Percentiles rank a stretch among this genome's conserved stretches.
Evolutionary conservation across 2,888 invertebrate species (phyloP).

Genomic region (Cheilosia impressa): DNA sequence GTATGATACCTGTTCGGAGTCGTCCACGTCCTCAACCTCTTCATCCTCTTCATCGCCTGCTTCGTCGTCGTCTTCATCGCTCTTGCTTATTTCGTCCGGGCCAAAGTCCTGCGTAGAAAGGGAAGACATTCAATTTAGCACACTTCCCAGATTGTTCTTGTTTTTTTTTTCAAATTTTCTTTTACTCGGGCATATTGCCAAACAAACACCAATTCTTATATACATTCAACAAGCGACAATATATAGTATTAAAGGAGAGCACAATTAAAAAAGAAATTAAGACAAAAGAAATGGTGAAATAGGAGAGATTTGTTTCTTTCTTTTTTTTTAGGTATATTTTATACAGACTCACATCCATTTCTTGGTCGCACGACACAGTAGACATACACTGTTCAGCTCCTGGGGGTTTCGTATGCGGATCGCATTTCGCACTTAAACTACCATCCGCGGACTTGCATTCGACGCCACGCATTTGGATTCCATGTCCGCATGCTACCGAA

Average conservation of each 20-base stretch:
- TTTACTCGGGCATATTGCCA: conserved; percentile 44
- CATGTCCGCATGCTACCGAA: conserved; percentile 96
- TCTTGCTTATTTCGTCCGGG: conserved; percentile 78
- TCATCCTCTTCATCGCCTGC: conserved; percentile 78
- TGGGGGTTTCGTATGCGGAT: conserved; percentile 87
- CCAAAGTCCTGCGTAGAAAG: conserved; percentile 76
- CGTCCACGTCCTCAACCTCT: conserved; percentile 77
- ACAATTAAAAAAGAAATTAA: conserved; percentile 75
- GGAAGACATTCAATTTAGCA: conserved; percentile 61
- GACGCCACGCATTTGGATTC: conserved; percentile 91
- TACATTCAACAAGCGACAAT: conserved; percentile 67
- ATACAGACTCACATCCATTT: conserved; percentile 74
- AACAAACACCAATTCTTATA: conserved; percentile 46
- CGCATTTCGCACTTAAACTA: conserved; percentile 86
- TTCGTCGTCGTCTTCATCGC: conserved; percentile 80
- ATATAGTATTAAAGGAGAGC: conserved; percentile 32
- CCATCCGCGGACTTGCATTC: conserved; percentile 89
- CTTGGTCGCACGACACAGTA: conserved; percentile 87
- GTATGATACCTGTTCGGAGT: conserved; percentile 79
- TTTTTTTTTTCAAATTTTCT: background rate
- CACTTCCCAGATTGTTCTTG: conserved; percentile 5
- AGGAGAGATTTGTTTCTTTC: conserved; percentile 5
- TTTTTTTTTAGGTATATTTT: conserved; percentile 23
- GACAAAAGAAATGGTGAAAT: conserved; percentile 31
- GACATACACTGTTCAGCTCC: conserved; percentile 90